These are phyloP conservation scores for Nomada goodeniana DNA, from an alignment of 2,888 invertebrate genomes.

Conservation along the genomic window DNA sequence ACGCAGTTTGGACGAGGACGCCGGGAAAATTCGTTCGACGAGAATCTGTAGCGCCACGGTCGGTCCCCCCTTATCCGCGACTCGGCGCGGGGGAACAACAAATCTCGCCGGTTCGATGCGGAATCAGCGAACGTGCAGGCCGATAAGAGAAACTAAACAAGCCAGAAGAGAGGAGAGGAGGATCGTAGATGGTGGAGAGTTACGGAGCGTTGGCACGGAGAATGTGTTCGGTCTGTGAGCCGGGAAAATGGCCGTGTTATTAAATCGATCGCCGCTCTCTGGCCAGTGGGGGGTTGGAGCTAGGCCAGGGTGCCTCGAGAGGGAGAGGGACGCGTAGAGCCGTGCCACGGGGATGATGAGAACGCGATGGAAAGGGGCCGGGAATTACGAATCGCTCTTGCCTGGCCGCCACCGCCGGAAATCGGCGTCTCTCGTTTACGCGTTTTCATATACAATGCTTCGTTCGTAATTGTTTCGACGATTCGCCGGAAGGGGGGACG, in stretches of 20 bases:
- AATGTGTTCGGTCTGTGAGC: conserved; percentile 74
- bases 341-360: conserved; percentile 56
- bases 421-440: conserved; percentile 37
- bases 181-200: conserved; percentile 58
- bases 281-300: conserved; percentile 74
- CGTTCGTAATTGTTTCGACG: conserved; percentile 4
- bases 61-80: neutral
- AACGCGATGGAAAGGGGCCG: conserved; percentile 68
- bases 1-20: too few relatives aligned
- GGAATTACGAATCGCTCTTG: conserved; percentile 68
- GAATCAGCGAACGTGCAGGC: conserved; percentile 38
- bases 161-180: conserved; percentile 40
- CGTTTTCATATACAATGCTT: conserved; percentile 24
- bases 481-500: neutral
- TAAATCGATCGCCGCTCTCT: conserved; percentile 81
- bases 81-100: conserved; percentile 26
- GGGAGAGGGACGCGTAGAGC: conserved; percentile 47
- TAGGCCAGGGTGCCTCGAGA: conserved; percentile 71
- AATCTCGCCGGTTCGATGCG: conserved; percentile 33
- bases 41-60: neutral
- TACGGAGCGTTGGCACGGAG: conserved; percentile 54
- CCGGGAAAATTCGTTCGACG: neutral
- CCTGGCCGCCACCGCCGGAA: conserved; percentile 46
- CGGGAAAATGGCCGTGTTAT: conserved; percentile 83
- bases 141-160: conserved; percentile 60